phyloP scores from a whole-genome alignment of 2,888 invertebrate genomes.

The Meliscaeva auricollis region DNA sequence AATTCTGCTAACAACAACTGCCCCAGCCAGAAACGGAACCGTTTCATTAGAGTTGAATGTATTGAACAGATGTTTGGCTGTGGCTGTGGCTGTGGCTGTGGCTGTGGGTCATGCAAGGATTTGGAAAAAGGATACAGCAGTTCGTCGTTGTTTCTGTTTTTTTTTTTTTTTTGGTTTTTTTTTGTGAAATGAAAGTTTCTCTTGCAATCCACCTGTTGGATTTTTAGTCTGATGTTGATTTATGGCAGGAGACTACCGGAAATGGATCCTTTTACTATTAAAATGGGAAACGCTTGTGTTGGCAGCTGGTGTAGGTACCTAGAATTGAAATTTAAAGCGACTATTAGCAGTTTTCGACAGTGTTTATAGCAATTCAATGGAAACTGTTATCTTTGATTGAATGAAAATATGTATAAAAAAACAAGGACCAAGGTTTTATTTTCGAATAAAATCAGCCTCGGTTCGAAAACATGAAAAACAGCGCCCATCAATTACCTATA shows the following conservation, averaged over 20 bases:
- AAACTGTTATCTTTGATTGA: conserved; percentile 26
- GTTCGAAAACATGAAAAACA: neutral
- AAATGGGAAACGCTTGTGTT: neutral
- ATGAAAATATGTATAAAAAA: neutral
- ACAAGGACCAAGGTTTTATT: neutral
- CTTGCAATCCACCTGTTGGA: conserved; percentile 58
- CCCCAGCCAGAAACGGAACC: conserved; percentile 30
- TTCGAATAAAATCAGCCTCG: neutral
- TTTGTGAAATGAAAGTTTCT: neutral
- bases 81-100: conserved; percentile 29
- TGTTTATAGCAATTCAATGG: neutral
- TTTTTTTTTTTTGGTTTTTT: neutral
- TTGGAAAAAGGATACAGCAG: conserved; percentile 51
- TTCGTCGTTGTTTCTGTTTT: neutral
- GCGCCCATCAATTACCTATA: neutral
- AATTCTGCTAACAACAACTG: conserved; percentile 49
- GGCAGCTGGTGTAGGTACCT: conserved; percentile 2
- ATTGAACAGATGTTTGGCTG: conserved; percentile 67
- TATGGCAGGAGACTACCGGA: conserved; percentile 39
- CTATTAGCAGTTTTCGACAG: neutral
- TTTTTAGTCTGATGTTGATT: conserved; percentile 65
- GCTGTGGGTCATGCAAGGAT: conserved; percentile 47
- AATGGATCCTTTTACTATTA: conserved; percentile 40
- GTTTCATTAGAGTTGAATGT: conserved; percentile 69
- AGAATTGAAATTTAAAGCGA: neutral